A percentile compares a stretch with the other conserved stretches of the same genome.
Conservation (phyloP, 1,140 invertebrate species). For the Drosophila biarmipes region DNA sequence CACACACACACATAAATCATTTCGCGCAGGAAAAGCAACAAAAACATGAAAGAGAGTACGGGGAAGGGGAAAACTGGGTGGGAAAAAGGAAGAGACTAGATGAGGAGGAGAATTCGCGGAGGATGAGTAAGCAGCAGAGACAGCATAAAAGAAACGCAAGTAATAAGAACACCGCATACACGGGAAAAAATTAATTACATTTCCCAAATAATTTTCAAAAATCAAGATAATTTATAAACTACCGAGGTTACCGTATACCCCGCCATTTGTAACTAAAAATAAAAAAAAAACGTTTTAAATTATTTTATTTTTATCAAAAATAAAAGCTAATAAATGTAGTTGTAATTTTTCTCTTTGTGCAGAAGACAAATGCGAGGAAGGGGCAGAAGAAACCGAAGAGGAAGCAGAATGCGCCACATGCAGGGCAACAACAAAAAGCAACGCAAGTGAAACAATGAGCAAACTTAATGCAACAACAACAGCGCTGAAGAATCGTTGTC, state of each 20-base stretch:
- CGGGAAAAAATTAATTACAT: not conserved
- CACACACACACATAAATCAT: slow-evolving; percentile 61
- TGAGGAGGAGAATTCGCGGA: slow-evolving; percentile 17
- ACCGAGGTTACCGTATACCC: no score
- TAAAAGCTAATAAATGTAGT: no score
- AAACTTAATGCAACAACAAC: slow-evolving; percentile 47
- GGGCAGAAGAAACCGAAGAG: slow-evolving; percentile 13
- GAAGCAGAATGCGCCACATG: slow-evolving; percentile 72
- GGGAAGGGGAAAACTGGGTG: slow-evolving; percentile 2
- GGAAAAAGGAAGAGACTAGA: slow-evolving; percentile 17
- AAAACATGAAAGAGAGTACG: slow-evolving; percentile 16
- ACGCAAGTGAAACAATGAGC: slow-evolving; percentile 54
- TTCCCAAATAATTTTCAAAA: not conserved
- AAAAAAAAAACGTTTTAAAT: not conserved
- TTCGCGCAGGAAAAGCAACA: slow-evolving; percentile 47
- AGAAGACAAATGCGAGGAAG: slow-evolving; percentile 19
- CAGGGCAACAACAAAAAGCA: slow-evolving; percentile 59
- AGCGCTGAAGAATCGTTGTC: slow-evolving; percentile 30
- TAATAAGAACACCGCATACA: slow-evolving; percentile 44
- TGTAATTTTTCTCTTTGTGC: not conserved
- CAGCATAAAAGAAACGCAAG: slow-evolving; percentile 38
- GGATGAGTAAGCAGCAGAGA: slow-evolving; percentile 28
- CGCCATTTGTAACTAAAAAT: no score
- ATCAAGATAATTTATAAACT: no score
- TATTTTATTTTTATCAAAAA: not conserved